Conservation (phyloP, 2,113 vertebrate species). For the Vulpes ferrilata region DNA sequence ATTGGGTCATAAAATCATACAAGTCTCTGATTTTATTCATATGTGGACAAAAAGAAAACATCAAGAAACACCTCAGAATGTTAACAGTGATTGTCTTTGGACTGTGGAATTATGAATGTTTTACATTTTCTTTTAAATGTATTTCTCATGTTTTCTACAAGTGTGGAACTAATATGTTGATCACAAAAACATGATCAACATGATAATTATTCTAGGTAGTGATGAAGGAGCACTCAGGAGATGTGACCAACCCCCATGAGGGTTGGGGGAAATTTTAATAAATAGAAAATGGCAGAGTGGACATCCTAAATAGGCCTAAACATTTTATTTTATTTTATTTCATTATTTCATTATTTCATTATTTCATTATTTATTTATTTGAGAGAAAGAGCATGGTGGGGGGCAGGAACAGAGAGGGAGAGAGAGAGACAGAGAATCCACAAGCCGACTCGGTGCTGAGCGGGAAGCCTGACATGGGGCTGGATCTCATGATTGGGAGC, state of each 20-base stretch:
- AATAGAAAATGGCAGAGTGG: neutral
- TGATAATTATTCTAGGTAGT: neutral
- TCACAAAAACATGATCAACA: neutral
- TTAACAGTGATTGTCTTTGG: neutral
- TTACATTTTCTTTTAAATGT: slow-evolving; percentile 1
- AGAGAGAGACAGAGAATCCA: neutral
- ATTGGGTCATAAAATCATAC: slow-evolving; percentile 6
- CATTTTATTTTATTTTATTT: too few species aligned
- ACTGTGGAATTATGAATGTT: neutral
- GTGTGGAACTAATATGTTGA: neutral
- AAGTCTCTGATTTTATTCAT: slow-evolving; percentile 40
- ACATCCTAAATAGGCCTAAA: neutral
- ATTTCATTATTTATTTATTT: neutral
- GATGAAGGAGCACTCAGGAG: neutral
- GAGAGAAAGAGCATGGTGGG: neutral
- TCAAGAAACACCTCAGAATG: neutral
- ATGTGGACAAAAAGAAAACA: slow-evolving; percentile 19
- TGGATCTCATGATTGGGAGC: too few species aligned
- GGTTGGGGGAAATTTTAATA: neutral
- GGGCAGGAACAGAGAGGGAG: neutral
- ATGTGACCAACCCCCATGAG: neutral
- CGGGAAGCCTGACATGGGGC: too few species aligned
- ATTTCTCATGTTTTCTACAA: neutral
- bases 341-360: too few species aligned
- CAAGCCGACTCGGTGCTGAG: neutral